Percentiles rank a stretch among this genome's conserved stretches.
Conservation (phyloP, 30 jellyfish, hydroid and myxozoan species). For the Rhopilema esculentum region DNA sequence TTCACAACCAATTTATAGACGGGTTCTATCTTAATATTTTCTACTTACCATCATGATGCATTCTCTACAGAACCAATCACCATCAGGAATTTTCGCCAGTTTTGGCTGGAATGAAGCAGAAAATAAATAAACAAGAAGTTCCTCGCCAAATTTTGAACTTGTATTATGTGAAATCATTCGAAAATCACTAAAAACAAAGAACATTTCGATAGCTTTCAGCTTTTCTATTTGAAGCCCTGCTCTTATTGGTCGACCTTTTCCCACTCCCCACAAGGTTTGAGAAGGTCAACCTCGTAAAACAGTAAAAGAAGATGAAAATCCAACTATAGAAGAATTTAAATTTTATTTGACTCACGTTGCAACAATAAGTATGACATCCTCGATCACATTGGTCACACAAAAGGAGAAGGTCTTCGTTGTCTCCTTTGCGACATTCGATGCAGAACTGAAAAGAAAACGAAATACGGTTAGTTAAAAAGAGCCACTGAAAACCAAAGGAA, state of each 20-base stretch:
- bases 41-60: slow-evolving; percentile 88
- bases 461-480: no score
- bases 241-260: no score
- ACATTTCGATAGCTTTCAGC: no score
- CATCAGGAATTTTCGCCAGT: slow-evolving; percentile 91
- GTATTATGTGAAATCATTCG: no score
- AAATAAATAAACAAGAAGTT: not conserved
- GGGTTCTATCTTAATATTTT: not conserved
- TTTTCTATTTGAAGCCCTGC: no score
- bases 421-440: slow-evolving; percentile 95
- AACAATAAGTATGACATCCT: slow-evolving; percentile 97
- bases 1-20: not conserved
- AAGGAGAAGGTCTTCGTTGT: slow-evolving; percentile 89
- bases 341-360: slow-evolving; percentile 71
- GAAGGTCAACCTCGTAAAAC: no score
- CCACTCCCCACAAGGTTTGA: no score
- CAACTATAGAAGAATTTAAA: no score
- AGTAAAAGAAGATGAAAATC: no score
- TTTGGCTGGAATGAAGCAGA: slow-evolving; percentile 79
- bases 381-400: slow-evolving; percentile 98
- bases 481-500: no score
- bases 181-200: no score
- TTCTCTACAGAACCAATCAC: slow-evolving; percentile 97
- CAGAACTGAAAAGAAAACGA: slow-evolving; percentile 72
- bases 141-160: no score